Evolutionary conservation across 2,113 vertebrate species (phyloP), one percentile per base, ranked within the genome.

Genomic region (Corythoichthys haematopterus): DNA sequence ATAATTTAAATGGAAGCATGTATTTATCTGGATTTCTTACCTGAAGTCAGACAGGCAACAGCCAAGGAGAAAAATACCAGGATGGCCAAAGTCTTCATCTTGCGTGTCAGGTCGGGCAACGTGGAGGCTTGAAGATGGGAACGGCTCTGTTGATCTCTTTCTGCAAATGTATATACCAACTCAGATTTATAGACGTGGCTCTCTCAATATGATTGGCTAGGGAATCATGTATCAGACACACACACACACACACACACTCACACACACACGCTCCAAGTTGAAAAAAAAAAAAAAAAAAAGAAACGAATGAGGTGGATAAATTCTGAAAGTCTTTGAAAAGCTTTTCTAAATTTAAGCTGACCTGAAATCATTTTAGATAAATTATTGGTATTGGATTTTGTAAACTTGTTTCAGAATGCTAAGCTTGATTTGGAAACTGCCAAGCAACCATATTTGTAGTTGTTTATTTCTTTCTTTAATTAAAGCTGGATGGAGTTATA

Each of bases 1-100:
- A 56, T 35, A 56, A 56, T 56, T 35, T 13, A 35, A 13, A 10
- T 35, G 28, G 4, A 45, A 40, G 2, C 11, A n/a, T 6, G 13
- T 33, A 14, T 33, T 46, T 13, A 20, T 40, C 4, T 40, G 56
- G 20, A n/a, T 37, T 8, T 68, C 72, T 55, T 78, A 87, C 90
- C 88, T 68, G 81, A 76, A 20, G 78, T 56, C 50, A 89, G 72
- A 40, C 82, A 87, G 61, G 84, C 36, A 51, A 68, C 77, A 16
- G 81, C 78, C 69, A 88, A 61, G 50, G 79, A 80, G 75, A 75
- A 84, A 45, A 90, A 75, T 57, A 82, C 60, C 66, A 88, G 69
- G 70, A 89, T 3, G 33, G 48, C 60, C 68, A 89, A 28, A 28
- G 76, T 80, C 84, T 88, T 91, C 90, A 90, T 91, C 74, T 80